phyloP scores from a whole-genome alignment of 2,888 invertebrate genomes.

The Drosophila merina region DNA sequence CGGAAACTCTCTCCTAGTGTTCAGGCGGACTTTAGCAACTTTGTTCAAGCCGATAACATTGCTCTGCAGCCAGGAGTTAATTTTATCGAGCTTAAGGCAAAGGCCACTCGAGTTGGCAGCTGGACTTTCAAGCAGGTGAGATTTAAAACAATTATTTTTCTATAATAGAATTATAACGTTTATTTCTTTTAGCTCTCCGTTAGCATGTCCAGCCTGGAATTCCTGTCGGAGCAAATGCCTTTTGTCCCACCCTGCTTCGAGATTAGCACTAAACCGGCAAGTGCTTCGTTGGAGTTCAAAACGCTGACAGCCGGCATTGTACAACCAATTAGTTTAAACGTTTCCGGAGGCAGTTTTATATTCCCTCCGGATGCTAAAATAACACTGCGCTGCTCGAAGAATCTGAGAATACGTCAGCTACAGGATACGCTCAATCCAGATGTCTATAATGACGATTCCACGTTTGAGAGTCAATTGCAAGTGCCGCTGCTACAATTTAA shows the following conservation, averaged over 20 bases:
- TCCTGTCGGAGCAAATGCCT: slow-evolving; percentile 87
- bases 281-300: slow-evolving; percentile 86
- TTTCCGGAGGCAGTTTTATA: slow-evolving; percentile 91
- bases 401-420: slow-evolving; percentile 82
- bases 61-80: slow-evolving; percentile 88
- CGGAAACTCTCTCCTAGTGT: slow-evolving; percentile 88
- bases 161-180: background rate
- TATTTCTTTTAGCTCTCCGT: slow-evolving; percentile 68
- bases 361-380: slow-evolving; percentile 87
- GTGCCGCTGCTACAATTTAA: slow-evolving; percentile 86
- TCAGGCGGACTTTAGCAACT: slow-evolving; percentile 88
- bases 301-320: slow-evolving; percentile 92
- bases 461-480: slow-evolving; percentile 83
- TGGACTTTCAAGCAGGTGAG: slow-evolving; percentile 89
- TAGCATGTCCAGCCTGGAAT: slow-evolving; percentile 87
- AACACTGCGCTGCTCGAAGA: slow-evolving; percentile 82
- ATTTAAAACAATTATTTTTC: background rate
- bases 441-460: slow-evolving; percentile 53
- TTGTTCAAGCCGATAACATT: slow-evolving; percentile 85
- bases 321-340: slow-evolving; percentile 90
- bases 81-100: slow-evolving; percentile 86
- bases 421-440: slow-evolving; percentile 5
- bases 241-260: slow-evolving; percentile 83
- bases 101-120: slow-evolving; percentile 87
- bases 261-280: slow-evolving; percentile 85